Conservation (phyloP, 2,113 vertebrate genomes). For the Semnornis frantzii region DNA sequence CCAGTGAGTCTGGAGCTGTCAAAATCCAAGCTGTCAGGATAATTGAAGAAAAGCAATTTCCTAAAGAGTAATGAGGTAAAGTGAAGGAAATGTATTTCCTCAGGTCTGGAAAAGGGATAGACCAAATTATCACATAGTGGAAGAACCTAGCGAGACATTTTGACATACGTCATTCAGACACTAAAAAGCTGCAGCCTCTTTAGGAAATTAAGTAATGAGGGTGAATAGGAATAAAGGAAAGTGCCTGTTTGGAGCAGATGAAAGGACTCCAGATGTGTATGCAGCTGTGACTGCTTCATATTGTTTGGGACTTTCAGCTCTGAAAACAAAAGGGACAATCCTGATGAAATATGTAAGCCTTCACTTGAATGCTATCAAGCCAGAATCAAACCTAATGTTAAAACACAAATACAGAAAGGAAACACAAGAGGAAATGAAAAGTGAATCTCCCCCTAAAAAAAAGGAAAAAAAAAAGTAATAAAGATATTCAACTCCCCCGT, state of each 20-base stretch:
- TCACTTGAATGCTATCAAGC: slow-evolving; percentile 31
- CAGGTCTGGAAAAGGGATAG: slow-evolving; percentile 52
- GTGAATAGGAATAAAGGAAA: slow-evolving; percentile 37
- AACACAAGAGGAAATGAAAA: slow-evolving; percentile 46
- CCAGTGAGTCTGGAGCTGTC: slow-evolving; percentile 1
- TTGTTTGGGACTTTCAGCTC: slow-evolving; percentile 21
- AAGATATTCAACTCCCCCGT: background rate
- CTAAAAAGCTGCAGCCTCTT: background rate
- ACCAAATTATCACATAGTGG: slow-evolving; percentile 56
- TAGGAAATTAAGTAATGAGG: slow-evolving; percentile 32
- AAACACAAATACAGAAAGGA: slow-evolving; percentile 41
- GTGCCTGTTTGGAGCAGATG: background rate
- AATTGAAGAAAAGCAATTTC: slow-evolving; percentile 69
- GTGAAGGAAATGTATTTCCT: slow-evolving; percentile 51
- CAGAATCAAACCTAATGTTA: slow-evolving; percentile 30
- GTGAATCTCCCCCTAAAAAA: background rate
- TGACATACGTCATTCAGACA: background rate
- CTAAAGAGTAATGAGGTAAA: slow-evolving; percentile 65
- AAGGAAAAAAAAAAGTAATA: slow-evolving; percentile 34
- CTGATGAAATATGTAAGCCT: slow-evolving; percentile 15
- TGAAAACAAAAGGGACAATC: slow-evolving; percentile 24
- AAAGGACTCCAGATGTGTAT: slow-evolving; percentile 20
- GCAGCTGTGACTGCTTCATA: background rate
- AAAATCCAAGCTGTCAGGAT: slow-evolving; percentile 45
- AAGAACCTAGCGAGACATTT: slow-evolving; percentile 32